Percentiles rank a stretch among this genome's conserved stretches.
Evolutionary conservation across 2,797 vertebrate genomes (phyloP).

Genomic region (Pteropus rufus): DNA sequence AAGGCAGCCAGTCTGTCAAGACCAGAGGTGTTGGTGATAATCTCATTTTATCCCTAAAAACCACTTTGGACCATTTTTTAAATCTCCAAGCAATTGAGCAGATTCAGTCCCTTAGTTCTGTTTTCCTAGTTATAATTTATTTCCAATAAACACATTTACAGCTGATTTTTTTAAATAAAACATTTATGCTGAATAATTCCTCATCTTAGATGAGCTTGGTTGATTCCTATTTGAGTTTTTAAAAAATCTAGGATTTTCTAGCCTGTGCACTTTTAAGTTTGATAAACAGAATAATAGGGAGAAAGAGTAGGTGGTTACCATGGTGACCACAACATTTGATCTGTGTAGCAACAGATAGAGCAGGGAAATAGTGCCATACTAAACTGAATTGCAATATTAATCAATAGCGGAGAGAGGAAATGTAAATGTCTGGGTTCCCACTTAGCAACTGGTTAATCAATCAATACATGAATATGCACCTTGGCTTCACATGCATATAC

Average conservation of each 20-base stretch:
- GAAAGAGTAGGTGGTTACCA: conserved; percentile 80
- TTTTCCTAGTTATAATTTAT: conserved; percentile 20
- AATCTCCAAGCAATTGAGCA: not conserved
- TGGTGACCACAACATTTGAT: conserved; percentile 79
- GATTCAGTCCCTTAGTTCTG: not conserved
- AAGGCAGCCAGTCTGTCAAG: not conserved
- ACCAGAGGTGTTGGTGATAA: not conserved
- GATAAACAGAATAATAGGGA: conserved; percentile 74
- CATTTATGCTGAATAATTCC: conserved; percentile 21
- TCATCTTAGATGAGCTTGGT: not conserved
- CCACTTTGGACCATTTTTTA: not conserved
- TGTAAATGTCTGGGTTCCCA: conserved; percentile 59
- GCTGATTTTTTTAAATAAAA: conserved; percentile 34
- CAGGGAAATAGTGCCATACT: conserved; percentile 10
- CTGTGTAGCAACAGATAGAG: conserved; percentile 66
- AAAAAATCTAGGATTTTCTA: conserved; percentile 31
- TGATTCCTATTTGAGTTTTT: conserved; percentile 4
- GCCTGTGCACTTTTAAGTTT: conserved; percentile 62
- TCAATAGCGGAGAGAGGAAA: conserved; percentile 49
- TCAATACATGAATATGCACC: not conserved
- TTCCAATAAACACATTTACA: not conserved
- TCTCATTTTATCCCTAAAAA: not conserved
- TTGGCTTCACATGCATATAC: not conserved
- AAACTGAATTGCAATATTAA: conserved; percentile 51
- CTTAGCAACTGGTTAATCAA: conserved; percentile 3